These are phyloP conservation scores for Erythrolamprus reginae DNA, from an alignment of 2,113 vertebrate species.

Conservation along the genomic window DNA sequence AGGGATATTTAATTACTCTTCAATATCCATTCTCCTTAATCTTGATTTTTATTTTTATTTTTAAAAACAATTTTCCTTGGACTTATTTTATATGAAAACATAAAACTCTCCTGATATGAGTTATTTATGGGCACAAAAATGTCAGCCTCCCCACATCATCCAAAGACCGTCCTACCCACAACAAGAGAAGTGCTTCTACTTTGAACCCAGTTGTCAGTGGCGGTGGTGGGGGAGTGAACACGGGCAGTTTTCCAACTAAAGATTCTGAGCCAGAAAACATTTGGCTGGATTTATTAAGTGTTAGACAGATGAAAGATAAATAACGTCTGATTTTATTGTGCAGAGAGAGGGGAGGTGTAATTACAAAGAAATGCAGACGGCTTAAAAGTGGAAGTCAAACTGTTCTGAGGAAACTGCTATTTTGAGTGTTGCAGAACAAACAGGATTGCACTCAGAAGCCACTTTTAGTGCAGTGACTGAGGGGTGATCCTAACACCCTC, in stretches of 20 bases:
- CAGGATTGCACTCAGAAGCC: not conserved
- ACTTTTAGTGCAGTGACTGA: not conserved
- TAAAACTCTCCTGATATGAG: not conserved
- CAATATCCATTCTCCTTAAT: not conserved
- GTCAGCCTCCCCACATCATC: not conserved
- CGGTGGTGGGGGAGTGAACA: rapidly evolving
- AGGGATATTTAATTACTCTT: not conserved
- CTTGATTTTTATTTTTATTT: not conserved
- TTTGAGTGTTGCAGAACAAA: not conserved
- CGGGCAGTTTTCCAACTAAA: not conserved
- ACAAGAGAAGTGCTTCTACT: not conserved
- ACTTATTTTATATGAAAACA: not conserved
- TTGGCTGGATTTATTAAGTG: not conserved
- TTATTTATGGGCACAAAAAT: not conserved
- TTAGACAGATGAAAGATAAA: not conserved
- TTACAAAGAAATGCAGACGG: not conserved
- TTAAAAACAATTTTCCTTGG: not conserved
- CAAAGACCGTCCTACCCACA: not conserved
- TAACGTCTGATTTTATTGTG: not conserved
- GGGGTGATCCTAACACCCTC: not conserved
- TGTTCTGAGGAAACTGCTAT: not conserved
- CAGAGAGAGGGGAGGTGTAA: not conserved
- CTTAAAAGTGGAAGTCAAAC: not conserved
- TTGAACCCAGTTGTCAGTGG: not conserved
- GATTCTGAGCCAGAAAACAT: not conserved